Base-by-base conservation (phyloP, 2,113 vertebrate species). In the Pelecanoides urinatrix region DNA sequence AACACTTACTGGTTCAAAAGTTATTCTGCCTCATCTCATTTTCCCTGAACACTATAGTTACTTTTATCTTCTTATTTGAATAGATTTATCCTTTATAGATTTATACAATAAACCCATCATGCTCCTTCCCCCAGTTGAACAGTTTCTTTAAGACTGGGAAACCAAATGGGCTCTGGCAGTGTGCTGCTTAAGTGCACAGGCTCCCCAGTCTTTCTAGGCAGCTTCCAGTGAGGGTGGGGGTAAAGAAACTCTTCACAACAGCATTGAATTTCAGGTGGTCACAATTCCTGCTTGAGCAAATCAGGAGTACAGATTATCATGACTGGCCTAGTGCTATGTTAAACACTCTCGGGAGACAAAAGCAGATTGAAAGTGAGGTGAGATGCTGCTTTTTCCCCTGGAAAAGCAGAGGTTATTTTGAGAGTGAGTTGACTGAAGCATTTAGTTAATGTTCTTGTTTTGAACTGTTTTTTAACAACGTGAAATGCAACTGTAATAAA, bases 101-200 rank as follows among this genome's bases (percentile, higher is more conserved):
- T 52, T 79, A 22, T 36, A 10, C 16, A 44, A 16, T n/a, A 71
- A 94, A 29, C 32, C 5, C 4, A 22, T 61, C 2, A 0, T 36
- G 13, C 20, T 52, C 10, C 15, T 87, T 58, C 14, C 12, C 19
- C 17, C 11, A 55, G 19, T 1, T 36, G 27, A 70, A 21, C 14
- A 32, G 16, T 38, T 82, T 67, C 23, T 83, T 30, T 74, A 19
- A 34, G 30, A 10, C 25, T 25, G 58, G 58, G 25, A 53, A 67
- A 1, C 3, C 52, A 25, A 16, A 7, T 0, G 5, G 50, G 4
- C 14, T 30, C 27, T 11, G 3, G 4, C 29, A 23, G 6, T 2
- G 16, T 17, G 44, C 22, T 45, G 50, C 47, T n/a, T 9, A 5
- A 22, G 6, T 12, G n/a, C 29, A 2, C 7, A 8, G 52, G 26